Percentiles rank a stretch among this genome's conserved stretches.
phyloP scores from a whole-genome alignment of 2,797 vertebrate species.

The Coregonus suidteri region DNA sequence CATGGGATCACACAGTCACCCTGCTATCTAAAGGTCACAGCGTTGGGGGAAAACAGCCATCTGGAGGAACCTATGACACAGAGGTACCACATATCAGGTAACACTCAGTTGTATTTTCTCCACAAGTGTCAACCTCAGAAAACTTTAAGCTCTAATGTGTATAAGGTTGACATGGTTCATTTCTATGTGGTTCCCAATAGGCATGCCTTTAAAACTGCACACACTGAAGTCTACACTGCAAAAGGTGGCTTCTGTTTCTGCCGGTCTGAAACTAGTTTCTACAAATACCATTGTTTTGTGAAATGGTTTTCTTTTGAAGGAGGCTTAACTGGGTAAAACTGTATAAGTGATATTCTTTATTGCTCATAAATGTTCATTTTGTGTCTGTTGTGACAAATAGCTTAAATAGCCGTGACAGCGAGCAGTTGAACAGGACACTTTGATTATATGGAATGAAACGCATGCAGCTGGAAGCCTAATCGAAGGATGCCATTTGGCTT shows the following conservation, averaged over 20 bases:
- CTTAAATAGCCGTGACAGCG: constrained; percentile 64
- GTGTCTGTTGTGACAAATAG: constrained; percentile 67
- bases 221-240: constrained; percentile 17
- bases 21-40: constrained; percentile 55
- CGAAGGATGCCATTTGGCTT: constrained; percentile 67
- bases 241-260: constrained; percentile 8
- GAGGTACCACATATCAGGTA: constrained; percentile 71
- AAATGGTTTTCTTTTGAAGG: constrained; percentile 33
- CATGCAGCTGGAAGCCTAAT: constrained; percentile 62
- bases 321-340: constrained; percentile 38
- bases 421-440: constrained; percentile 60
- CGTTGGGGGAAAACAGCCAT: constrained; percentile 49
- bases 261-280: constrained; percentile 37
- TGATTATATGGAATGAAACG: constrained; percentile 68
- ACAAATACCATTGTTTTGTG: constrained; percentile 23
- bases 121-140: constrained; percentile 64
- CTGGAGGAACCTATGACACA: constrained; percentile 70
- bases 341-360: constrained; percentile 41
- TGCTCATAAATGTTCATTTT: constrained; percentile 56
- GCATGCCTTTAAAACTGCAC: constrained; percentile 38
- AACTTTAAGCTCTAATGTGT: constrained; percentile 54
- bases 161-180: constrained; percentile 52
- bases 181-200: constrained; percentile 38
- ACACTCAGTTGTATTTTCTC: constrained; percentile 59
- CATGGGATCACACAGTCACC: constrained; percentile 54